Percentiles rank a stretch among this genome's conserved stretches.
Conservation (phyloP, 2,888 invertebrate species). For the Eupithecia vulgata region DNA sequence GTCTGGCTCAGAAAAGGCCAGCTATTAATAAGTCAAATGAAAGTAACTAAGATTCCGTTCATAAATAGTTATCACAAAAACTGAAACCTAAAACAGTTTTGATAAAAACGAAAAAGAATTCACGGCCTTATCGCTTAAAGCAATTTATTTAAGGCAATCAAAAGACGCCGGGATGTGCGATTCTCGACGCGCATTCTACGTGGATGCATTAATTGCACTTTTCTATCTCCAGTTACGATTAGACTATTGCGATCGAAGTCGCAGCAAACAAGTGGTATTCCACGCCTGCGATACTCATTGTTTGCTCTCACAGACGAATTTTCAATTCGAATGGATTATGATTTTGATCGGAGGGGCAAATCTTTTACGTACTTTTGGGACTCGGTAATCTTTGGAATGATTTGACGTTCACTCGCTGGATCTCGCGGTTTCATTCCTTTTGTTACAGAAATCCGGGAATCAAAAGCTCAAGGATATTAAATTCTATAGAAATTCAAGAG, state of each 20-base stretch:
- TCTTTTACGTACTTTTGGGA: slow-evolving; percentile 31
- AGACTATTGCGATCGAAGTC: slow-evolving; percentile 4
- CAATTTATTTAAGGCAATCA: too few relatives aligned
- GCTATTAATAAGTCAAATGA: background rate
- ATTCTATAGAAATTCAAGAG: slow-evolving; percentile 25
- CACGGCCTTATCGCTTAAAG: too few relatives aligned
- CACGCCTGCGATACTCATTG: slow-evolving; percentile 48
- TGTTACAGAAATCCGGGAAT: slow-evolving; percentile 28
- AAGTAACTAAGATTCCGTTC: background rate
- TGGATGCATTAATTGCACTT: too few relatives aligned
- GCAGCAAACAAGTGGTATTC: slow-evolving; percentile 7
- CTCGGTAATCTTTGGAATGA: slow-evolving; percentile 30
- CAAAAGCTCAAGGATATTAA: slow-evolving; percentile 29
- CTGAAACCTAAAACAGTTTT: too few relatives aligned
- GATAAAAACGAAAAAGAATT: too few relatives aligned
- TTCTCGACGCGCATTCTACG: too few relatives aligned
- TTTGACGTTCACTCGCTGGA: slow-evolving; percentile 26
- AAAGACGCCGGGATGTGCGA: too few relatives aligned
- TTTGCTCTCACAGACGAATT: slow-evolving; percentile 45
- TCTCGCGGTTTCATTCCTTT: slow-evolving; percentile 32
- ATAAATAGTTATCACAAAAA: too few relatives aligned
- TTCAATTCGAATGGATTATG: slow-evolving; percentile 45
- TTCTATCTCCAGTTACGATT: background rate
- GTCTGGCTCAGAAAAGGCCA: background rate
- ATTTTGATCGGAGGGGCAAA: slow-evolving; percentile 33